Conservation (phyloP, 37 sponge, comb jelly and placozoan genomes). For the Chondrosia reniformis region DNA sequence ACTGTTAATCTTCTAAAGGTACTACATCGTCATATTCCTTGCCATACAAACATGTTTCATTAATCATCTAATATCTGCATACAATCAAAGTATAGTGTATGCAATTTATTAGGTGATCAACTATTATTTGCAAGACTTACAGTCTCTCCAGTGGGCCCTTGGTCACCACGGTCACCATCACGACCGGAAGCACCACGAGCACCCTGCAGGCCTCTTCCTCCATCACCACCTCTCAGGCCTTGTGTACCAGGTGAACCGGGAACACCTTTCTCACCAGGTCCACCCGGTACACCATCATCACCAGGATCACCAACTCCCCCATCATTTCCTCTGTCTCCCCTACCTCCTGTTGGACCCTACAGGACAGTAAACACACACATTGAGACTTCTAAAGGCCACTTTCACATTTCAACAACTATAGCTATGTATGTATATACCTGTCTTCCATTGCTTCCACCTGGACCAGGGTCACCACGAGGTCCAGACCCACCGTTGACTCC, state of each 20-base stretch:
- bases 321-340: constrained; percentile 10
- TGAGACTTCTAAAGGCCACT: no score
- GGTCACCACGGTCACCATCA: not conserved
- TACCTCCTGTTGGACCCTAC: constrained; percentile 2
- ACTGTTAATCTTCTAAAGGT: no score
- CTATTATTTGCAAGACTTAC: no score
- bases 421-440: no score
- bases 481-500: no score
- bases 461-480: no score
- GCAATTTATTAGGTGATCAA: not conserved
- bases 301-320: constrained; percentile 8
- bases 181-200: not conserved
- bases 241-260: not conserved
- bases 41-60: no score
- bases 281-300: constrained; percentile 12
- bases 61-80: not conserved
- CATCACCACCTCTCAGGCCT: not conserved
- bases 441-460: no score
- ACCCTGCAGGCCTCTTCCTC: not conserved
- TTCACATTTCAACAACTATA: no score
- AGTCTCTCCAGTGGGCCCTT: not conserved
- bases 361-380: no score
- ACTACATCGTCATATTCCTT: no score
- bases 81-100: not conserved
- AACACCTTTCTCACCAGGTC: no score